phyloP scores from a whole-genome alignment of 1,140 invertebrate genomes.

The Pseudomyrmex pallidus region DNA sequence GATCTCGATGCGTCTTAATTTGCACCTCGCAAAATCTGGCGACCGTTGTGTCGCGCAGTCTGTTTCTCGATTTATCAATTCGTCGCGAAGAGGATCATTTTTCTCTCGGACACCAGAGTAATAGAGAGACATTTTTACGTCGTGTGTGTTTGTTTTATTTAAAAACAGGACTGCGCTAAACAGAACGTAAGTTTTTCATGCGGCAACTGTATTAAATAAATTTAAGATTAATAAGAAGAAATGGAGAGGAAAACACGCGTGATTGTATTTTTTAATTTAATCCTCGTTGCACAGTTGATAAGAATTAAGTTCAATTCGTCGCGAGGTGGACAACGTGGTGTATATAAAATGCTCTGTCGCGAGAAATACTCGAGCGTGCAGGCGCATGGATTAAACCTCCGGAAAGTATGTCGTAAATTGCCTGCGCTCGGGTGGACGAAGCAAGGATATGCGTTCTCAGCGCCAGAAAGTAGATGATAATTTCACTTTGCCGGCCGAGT shows the following conservation, averaged over 20 bases:
- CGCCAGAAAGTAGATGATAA: slow-evolving; percentile 77
- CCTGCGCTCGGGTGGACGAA: slow-evolving; percentile 66
- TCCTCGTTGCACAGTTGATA: not conserved
- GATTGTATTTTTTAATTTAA: not conserved
- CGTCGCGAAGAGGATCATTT: slow-evolving; percentile 6
- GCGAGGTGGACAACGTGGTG: not conserved
- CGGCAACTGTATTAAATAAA: not conserved
- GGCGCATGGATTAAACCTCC: slow-evolving; percentile 57
- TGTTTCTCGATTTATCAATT: slow-evolving; percentile 61
- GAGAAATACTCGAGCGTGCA: not conserved
- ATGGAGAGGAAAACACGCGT: not conserved
- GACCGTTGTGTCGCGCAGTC: slow-evolving; percentile 31
- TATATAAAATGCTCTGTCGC: not conserved
- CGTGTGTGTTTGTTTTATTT: too few species aligned
- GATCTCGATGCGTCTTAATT: slow-evolving; percentile 61
- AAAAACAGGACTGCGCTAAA: too few species aligned
- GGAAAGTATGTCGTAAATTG: slow-evolving; percentile 76
- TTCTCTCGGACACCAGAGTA: not conserved
- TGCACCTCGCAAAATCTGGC: slow-evolving; percentile 71
- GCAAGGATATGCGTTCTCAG: slow-evolving; percentile 66
- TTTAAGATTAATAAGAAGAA: not conserved
- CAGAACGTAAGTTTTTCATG: not conserved
- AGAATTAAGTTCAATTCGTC: slow-evolving; percentile 54
- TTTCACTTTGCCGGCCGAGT: slow-evolving; percentile 66
- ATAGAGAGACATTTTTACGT: too few species aligned